Conservation (phyloP, 2,797 vertebrate species). For the Tamandua tetradactyla region DNA sequence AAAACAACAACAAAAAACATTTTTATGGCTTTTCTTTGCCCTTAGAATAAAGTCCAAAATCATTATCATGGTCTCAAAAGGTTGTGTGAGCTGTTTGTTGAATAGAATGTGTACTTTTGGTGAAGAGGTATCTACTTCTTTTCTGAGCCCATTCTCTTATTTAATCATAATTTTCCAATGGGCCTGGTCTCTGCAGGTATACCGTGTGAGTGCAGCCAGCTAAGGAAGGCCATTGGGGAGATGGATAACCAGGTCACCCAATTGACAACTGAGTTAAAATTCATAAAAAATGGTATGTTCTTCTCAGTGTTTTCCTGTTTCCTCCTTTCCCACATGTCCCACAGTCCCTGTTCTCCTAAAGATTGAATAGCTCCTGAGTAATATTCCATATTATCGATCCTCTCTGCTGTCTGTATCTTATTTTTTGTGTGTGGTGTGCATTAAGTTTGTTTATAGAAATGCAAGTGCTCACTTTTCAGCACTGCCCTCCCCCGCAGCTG, state of each 20-base stretch:
- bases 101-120: rapidly evolving
- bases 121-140: too few relatives aligned
- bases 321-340: not conserved
- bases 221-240: slow-evolving; percentile 96
- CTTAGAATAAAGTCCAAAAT: rapidly evolving
- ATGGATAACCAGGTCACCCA: slow-evolving; percentile 96
- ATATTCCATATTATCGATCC: not conserved
- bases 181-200: slow-evolving; percentile 86
- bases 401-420: slow-evolving; percentile 68
- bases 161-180: too few relatives aligned
- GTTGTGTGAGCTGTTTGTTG: not conserved
- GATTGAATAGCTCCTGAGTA: not conserved
- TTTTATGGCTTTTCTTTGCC: not conserved
- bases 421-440: slow-evolving; percentile 78
- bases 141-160: rapidly evolving
- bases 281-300: slow-evolving; percentile 97
- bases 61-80: rapidly evolving
- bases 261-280: slow-evolving; percentile 94
- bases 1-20: too few relatives aligned
- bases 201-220: slow-evolving; percentile 95
- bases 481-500: slow-evolving; percentile 98
- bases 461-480: slow-evolving; percentile 97
- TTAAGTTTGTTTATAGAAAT: slow-evolving; percentile 92
- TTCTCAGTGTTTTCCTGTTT: not conserved
- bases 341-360: not conserved